These are phyloP conservation scores for Ciona savignyi DNA, from an alignment of 23 tunicate genomes.

Conservation along the genomic window DNA sequence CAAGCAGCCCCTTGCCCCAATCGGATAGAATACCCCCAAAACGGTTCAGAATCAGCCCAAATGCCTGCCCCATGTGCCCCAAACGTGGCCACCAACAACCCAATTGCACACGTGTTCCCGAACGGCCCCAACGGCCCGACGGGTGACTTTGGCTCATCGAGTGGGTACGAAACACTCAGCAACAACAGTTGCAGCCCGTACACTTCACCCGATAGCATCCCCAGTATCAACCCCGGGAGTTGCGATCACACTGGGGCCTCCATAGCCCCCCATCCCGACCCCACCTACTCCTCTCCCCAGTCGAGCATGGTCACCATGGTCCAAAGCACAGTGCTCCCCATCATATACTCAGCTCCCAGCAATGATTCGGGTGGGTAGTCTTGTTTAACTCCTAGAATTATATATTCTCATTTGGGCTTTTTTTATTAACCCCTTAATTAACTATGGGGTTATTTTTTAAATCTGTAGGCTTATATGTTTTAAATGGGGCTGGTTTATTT, in stretches of 20 bases:
- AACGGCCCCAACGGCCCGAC: neutral
- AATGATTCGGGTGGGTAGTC: conserved; percentile 32
- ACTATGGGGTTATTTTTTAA: too few species aligned
- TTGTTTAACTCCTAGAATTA: too few species aligned
- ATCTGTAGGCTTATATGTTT: too few species aligned
- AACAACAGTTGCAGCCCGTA: conserved; percentile 77
- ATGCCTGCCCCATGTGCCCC: conserved; percentile 19
- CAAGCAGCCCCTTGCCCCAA: neutral
- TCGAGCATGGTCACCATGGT: neutral
- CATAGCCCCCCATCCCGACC: conserved; percentile 5
- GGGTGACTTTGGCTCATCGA: conserved; percentile 28
- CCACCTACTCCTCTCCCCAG: conserved; percentile 6
- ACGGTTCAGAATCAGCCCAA: neutral
- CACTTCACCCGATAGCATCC: conserved; percentile 67
- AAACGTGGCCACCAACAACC: neutral
- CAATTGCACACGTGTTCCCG: neutral
- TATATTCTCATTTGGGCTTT: too few species aligned
- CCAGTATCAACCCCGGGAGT: conserved; percentile 13
- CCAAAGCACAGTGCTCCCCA: conserved; percentile 21
- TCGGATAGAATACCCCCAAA: neutral
- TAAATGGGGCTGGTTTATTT: too few species aligned
- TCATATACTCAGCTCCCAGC: conserved; percentile 37
- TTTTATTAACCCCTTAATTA: too few species aligned
- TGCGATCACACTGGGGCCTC: conserved; percentile 16
- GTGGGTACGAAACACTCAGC: conserved; percentile 88